phyloP scores from a whole-genome alignment of 2,888 invertebrate genomes.

The Pyrocoelia pectoralis region DNA sequence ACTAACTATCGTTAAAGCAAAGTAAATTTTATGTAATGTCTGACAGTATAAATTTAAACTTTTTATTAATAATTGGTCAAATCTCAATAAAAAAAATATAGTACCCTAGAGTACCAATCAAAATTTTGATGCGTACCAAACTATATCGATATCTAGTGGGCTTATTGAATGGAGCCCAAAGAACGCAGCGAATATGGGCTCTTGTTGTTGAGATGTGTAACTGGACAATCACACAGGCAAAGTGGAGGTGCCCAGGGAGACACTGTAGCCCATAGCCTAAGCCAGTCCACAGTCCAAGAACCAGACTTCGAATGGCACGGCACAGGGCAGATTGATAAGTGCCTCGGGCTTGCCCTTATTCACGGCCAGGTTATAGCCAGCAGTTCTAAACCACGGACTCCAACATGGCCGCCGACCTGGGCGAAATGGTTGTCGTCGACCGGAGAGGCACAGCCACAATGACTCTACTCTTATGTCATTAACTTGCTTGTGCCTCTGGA shows the following conservation, averaged over 20 bases:
- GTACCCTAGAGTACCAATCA: conserved; percentile 29
- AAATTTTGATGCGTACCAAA: conserved; percentile 37
- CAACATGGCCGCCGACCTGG: conserved; percentile 53
- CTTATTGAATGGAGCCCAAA: conserved; percentile 35
- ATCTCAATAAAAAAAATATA: conserved; percentile 25
- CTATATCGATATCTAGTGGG: conserved; percentile 30
- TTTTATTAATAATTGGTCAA: conserved; percentile 15
- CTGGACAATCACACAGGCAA: conserved; percentile 34
- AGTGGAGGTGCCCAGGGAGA: conserved; percentile 39
- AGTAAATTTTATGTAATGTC: background rate
- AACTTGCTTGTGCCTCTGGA: conserved; percentile 61
- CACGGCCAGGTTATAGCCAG: conserved; percentile 47
- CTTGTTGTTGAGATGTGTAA: conserved; percentile 29
- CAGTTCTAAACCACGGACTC: conserved; percentile 53
- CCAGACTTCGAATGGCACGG: conserved; percentile 41
- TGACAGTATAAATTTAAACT: too few species aligned
- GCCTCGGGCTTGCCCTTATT: conserved; percentile 45
- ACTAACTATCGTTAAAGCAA: background rate
- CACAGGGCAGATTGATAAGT: conserved; percentile 38
- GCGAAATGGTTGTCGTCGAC: conserved; percentile 40
- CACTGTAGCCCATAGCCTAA: conserved; percentile 43
- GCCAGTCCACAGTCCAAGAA: conserved; percentile 47
- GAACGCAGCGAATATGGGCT: conserved; percentile 28
- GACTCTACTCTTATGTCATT: conserved; percentile 55
- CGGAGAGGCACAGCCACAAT: conserved; percentile 59